Conservation (phyloP, 2,113 vertebrate genomes). For the Phyllopteryx taeniolatus region DNA sequence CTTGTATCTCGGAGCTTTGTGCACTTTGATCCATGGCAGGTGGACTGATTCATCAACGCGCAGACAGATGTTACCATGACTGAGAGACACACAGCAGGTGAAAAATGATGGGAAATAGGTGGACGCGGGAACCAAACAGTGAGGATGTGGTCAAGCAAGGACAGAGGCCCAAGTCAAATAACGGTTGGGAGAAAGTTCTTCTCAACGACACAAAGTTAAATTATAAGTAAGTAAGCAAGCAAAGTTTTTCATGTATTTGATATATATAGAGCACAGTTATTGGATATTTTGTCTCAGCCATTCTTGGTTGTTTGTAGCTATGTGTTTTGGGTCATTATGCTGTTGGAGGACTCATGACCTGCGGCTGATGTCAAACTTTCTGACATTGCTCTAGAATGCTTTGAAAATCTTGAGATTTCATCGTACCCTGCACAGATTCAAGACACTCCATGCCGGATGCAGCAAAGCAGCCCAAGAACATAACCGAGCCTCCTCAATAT, state of each 20-base stretch:
- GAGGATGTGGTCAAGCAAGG: not conserved
- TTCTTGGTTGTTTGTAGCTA: too few relatives aligned
- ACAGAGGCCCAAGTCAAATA: conserved; percentile 14
- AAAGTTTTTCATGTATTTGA: not conserved
- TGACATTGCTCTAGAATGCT: too few relatives aligned
- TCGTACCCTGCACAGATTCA: too few relatives aligned
- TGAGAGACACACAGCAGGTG: conserved; percentile 30
- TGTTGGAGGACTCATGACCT: too few relatives aligned
- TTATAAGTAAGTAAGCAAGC: not conserved
- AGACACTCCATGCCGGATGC: too few relatives aligned
- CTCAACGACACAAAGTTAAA: conserved; percentile 15
- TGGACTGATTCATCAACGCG: conserved; percentile 41
- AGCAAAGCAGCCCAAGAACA: too few relatives aligned
- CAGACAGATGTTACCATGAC: conserved; percentile 50
- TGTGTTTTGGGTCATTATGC: too few relatives aligned
- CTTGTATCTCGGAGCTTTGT: conserved; percentile 33
- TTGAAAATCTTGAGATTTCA: too few relatives aligned
- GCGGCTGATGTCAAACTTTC: too few relatives aligned
- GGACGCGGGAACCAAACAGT: not conserved
- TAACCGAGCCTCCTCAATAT: too few relatives aligned
- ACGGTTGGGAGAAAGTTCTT: conserved; percentile 8
- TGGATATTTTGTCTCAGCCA: too few relatives aligned
- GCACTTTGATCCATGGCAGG: conserved; percentile 44
- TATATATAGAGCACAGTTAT: too few relatives aligned
- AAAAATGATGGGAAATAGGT: conserved; percentile 24